phyloP scores from a whole-genome alignment of 2,888 invertebrate species.

The Heteromyza rotundicornis region DNA sequence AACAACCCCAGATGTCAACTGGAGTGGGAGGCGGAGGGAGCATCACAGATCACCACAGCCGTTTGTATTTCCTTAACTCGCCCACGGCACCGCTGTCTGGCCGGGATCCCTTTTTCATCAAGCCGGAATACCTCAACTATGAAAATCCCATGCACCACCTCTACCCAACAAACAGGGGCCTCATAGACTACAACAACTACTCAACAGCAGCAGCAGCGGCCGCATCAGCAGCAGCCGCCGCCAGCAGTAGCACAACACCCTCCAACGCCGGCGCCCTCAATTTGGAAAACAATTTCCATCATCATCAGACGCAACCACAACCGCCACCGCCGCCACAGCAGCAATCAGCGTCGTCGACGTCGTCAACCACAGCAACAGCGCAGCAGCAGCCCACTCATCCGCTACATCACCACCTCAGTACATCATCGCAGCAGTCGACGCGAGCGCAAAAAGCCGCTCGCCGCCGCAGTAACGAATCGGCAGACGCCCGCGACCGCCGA shows the following conservation, averaged over 20 bases:
- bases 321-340: conserved; percentile 33
- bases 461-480: conserved; percentile 61
- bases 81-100: conserved; percentile 52
- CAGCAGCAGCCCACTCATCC: conserved; percentile 42
- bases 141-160: conserved; percentile 60
- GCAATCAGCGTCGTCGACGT: conserved; percentile 25
- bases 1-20: conserved; percentile 55
- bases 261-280: conserved; percentile 39
- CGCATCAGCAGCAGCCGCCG: conserved; percentile 41
- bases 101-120: conserved; percentile 56
- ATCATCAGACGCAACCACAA: conserved; percentile 31
- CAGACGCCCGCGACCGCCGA: conserved; percentile 59
- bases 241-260: conserved; percentile 29
- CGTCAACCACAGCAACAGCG: conserved; percentile 37
- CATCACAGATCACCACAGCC: conserved; percentile 59
- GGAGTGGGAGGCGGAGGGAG: conserved; percentile 60
- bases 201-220: conserved; percentile 44
- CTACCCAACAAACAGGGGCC: conserved; percentile 53
- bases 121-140: conserved; percentile 59
- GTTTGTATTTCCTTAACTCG: conserved; percentile 57
- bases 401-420: conserved; percentile 53
- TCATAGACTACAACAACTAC: conserved; percentile 56
- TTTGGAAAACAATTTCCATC: conserved; percentile 42
- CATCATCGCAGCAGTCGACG: conserved; percentile 38
- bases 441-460: conserved; percentile 55